A percentile compares a stretch with the other conserved stretches of the same genome.
Evolutionary conservation across 37 sponge, comb jelly and placozoan genomes (phyloP).

Genomic region (Dysidea cf. avara): DNA sequence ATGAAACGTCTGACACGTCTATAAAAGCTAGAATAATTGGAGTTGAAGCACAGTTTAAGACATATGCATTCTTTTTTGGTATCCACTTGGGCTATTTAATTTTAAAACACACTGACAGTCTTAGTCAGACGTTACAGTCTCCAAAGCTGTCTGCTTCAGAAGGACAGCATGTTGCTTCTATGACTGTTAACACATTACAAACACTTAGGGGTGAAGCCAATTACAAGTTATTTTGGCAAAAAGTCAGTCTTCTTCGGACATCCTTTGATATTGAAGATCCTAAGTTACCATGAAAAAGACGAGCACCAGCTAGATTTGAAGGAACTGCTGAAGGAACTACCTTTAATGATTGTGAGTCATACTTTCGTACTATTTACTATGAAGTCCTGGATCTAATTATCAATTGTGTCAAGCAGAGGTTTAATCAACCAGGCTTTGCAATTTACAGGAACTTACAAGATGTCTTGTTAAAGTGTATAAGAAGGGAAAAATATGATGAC

Average conservation of each 20-base stretch:
- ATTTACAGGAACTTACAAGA: constrained; percentile 60
- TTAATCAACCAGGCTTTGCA: constrained; percentile 66
- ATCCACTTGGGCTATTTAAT: constrained; percentile 57
- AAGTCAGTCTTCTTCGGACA: constrained; percentile 40
- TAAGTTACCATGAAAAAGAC: constrained; percentile 49
- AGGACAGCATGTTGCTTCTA: constrained; percentile 75
- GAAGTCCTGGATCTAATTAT: constrained; percentile 65
- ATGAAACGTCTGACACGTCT: constrained; percentile 53
- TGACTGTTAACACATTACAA: constrained; percentile 66
- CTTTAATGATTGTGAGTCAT: constrained; percentile 29
- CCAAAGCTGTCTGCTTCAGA: constrained; percentile 65
- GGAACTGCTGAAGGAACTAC: constrained; percentile 44
- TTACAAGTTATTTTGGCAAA: constrained; percentile 73
- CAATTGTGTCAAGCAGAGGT: constrained; percentile 45
- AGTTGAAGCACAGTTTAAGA: constrained; percentile 16
- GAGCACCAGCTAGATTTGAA: constrained; percentile 55
- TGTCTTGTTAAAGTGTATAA: constrained; percentile 51
- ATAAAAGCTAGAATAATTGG: constrained; percentile 73
- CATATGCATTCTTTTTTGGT: constrained; percentile 55
- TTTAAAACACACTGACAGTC: constrained; percentile 72
- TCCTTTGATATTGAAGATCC: constrained; percentile 62
- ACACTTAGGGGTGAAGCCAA: constrained; percentile 37
- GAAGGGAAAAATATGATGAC: constrained; percentile 26
- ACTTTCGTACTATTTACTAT: constrained; percentile 46
- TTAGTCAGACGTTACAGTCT: constrained; percentile 67